phyloP scores from a whole-genome alignment of 2,113 vertebrate genomes.

The Passer domesticus region DNA sequence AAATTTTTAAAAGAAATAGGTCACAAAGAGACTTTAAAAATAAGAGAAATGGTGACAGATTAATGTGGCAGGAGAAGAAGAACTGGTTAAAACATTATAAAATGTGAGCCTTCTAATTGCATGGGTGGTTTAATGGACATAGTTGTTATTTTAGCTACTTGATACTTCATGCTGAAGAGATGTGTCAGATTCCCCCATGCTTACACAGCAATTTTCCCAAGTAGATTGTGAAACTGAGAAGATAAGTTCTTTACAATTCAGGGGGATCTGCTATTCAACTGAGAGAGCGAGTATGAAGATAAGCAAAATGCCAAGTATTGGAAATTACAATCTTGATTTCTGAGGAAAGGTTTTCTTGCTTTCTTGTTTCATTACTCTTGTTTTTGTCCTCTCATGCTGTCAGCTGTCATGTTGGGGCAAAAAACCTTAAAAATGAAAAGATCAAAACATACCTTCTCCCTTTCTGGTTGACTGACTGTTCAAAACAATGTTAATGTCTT shows the following conservation, averaged over 20 bases:
- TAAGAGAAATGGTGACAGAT: background rate
- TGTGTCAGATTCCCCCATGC: conserved; percentile 23
- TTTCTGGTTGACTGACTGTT: background rate
- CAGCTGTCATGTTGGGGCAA: background rate
- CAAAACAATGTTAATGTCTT: background rate
- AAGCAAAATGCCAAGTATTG: background rate
- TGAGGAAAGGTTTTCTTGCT: background rate
- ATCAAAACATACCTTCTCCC: background rate
- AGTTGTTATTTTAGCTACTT: conserved; percentile 44
- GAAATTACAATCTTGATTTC: background rate
- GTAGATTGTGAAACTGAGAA: conserved; percentile 47
- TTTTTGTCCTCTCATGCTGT: background rate
- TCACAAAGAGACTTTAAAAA: conserved; percentile 11
- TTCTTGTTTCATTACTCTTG: background rate
- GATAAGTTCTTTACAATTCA: conserved; percentile 25
- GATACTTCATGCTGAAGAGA: conserved; percentile 1
- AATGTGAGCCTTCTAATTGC: background rate
- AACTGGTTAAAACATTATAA: background rate
- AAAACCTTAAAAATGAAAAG: background rate
- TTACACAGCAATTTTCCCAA: conserved; percentile 39
- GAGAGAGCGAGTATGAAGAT: background rate
- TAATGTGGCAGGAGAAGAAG: background rate
- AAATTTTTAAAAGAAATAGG: background rate
- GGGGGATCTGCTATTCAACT: background rate
- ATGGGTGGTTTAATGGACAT: background rate